Evolutionary conservation across 2,797 vertebrate genomes (phyloP), one percentile per base, ranked within the genome.

Genomic region (Scarus forsteni): DNA sequence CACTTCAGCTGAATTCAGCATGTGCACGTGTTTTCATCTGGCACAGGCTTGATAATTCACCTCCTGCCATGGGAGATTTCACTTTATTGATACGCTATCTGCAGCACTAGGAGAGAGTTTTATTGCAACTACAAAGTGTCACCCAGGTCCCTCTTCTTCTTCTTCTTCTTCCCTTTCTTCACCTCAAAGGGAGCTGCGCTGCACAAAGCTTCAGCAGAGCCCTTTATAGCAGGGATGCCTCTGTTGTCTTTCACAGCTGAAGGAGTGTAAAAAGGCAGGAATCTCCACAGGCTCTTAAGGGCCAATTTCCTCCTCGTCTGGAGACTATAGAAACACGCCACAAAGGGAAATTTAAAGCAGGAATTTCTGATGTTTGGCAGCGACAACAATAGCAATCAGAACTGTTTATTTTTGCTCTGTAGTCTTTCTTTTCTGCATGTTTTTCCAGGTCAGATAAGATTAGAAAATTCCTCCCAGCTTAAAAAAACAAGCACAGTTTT

Each of bases 241-340:
- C 88, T 89, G 89, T 90, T 91, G 90, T 92, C 89, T 88, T 91
- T 92, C 88, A 87, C 85, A 88, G 85, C 84, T 84, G 70, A 81
- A 77, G 85, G 85, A 89, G 86, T 62, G 84, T 90, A 54, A 82
- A 90, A 84, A 81, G 79, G 68, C 82, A 89, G 80, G 77, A 84
- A 85, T 88, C 84, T 91, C 88, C 83, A 88, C 72, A 80, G 86
- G 84, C 85, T 83, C 83, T 91, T 78, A 84, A 90, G 87, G 81
- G 85, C 79, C 84, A 89, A 89, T 92, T 92, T 90, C 89, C 89
- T 90, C 82, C 82, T 83, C 19, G 71, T 81, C 75, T 82, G 78
- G 59, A 74, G 80, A 88, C 82, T 80, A 85, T 80, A 84, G 85
- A 79, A 80, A 66, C 55, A 66, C 65, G 46, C 18, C 49, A 89